Evolutionary conservation across 2,888 invertebrate species (phyloP).

Genomic region (Scaptomyza reducta): DNA sequence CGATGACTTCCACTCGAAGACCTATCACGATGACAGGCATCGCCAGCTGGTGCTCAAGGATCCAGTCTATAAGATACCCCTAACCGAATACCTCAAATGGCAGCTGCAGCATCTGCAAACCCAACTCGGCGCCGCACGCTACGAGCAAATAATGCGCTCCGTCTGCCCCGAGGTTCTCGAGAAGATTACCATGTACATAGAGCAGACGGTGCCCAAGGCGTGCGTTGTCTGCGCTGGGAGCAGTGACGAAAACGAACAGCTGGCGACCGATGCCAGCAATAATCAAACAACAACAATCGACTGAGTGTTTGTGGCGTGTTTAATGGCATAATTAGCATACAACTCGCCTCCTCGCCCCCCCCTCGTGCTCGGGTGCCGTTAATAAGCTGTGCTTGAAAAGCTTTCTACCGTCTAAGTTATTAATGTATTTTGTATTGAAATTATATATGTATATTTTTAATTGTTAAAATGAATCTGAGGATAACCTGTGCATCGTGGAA

Average conservation of each 20-base stretch:
- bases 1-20: slow-evolving; percentile 86
- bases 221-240: slow-evolving; percentile 69
- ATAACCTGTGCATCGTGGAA: not conserved
- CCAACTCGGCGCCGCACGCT: slow-evolving; percentile 90
- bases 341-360: slow-evolving; percentile 8
- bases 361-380: slow-evolving; percentile 34
- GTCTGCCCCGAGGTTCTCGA: slow-evolving; percentile 90
- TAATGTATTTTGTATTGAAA: slow-evolving; percentile 79
- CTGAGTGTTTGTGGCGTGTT: slow-evolving; percentile 8
- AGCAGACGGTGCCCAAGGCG: slow-evolving; percentile 75
- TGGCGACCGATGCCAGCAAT: slow-evolving; percentile 19
- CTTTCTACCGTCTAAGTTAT: slow-evolving; percentile 74
- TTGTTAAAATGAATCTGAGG: slow-evolving; percentile 56
- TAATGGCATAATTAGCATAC: slow-evolving; percentile 16
- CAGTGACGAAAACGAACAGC: slow-evolving; percentile 39
- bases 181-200: slow-evolving; percentile 85
- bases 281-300: slow-evolving; percentile 34
- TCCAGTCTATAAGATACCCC: slow-evolving; percentile 91
- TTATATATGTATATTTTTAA: slow-evolving; percentile 80
- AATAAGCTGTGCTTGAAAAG: slow-evolving; percentile 75
- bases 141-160: slow-evolving; percentile 89
- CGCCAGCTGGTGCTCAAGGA: slow-evolving; percentile 89
- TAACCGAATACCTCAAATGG: slow-evolving; percentile 89
- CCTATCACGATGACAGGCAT: slow-evolving; percentile 90
- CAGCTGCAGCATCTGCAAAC: slow-evolving; percentile 89